Evolutionary conservation across 2,113 vertebrate species (phyloP), one percentile per base, ranked within the genome.

Genomic region (Ochotona princeps): DNA sequence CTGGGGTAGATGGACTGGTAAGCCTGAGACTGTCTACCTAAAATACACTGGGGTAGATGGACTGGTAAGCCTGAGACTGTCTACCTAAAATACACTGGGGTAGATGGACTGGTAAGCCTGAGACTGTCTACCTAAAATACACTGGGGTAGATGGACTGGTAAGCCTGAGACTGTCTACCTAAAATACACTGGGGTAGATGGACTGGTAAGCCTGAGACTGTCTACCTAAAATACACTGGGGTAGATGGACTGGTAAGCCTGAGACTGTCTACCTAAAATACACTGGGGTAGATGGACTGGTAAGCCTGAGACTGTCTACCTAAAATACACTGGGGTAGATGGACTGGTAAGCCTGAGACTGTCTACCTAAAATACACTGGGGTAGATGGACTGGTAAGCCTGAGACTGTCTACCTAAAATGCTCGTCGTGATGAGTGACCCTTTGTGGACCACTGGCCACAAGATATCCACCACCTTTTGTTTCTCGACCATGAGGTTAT

Each of bases 61-160:
- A n/a, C n/a, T n/a, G n/a, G 7, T 49, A 67, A 87, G 28, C n/a
- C 72, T 67, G 80, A 72, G 49, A 76, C 2, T 35, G 70, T 83
- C 26, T 66, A 49, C 26, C n/a, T 66, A 78, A 89, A 89, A 91
- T 44, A 63, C 83, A 82, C 35, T 85, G 30, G 63, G 90, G 57
- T 35, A 61, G 20, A 60, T 85, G 87, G 72, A 21, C 82, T 51
- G 7, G n/a, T n/a, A n/a, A n/a, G n/a, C n/a, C n/a, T n/a, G n/a
- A n/a, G n/a, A n/a, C n/a, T n/a, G n/a, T n/a, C n/a, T n/a, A n/a
- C n/a, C n/a, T n/a, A 23, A 79, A 63, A 67, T 70, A 63, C 83
- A 82, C 35, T 85, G 30, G 63, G 90, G 57, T 35, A 61, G 20
- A 60, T 85, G 87, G 72, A 21, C 82, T 51, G 7, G n/a, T n/a